Percentiles rank a stretch among this genome's conserved stretches.
Conservation (phyloP, 53 echinoderm and acorn worm species). For the Arbacia lixula region DNA sequence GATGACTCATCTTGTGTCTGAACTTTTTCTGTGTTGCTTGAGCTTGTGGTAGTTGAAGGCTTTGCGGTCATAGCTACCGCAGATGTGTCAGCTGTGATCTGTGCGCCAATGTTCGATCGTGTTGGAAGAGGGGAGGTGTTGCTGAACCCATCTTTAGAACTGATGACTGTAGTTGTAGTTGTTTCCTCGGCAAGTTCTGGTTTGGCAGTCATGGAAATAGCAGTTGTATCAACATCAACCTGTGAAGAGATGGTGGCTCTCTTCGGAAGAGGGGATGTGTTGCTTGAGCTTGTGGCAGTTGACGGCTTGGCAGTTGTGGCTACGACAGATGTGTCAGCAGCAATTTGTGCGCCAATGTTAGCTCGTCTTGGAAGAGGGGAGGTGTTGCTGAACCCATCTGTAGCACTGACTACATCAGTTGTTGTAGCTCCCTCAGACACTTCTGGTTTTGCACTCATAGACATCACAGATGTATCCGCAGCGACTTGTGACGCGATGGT, state of each 20-base stretch:
- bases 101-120: background rate
- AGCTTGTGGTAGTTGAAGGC: background rate
- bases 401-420: background rate
- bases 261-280: conserved; percentile 29
- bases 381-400: background rate
- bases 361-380: background rate
- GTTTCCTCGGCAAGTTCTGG: background rate
- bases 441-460: background rate
- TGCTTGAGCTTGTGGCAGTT: too few relatives aligned
- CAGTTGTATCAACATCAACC: background rate
- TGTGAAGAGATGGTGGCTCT: conserved; percentile 8
- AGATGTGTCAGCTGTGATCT: background rate
- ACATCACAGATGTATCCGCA: too few relatives aligned
- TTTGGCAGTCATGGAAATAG: background rate
- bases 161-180: too few relatives aligned
- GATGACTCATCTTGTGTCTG: conserved; percentile 16
- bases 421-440: background rate
- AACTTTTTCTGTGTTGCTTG: conserved; percentile 23
- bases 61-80: background rate
- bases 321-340: background rate
- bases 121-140: background rate
- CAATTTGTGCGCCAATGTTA: background rate
- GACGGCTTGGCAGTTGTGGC: background rate
- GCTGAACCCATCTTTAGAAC: background rate
- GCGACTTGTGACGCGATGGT: too few relatives aligned